Evolutionary conservation across 2,113 vertebrate species (phyloP).

Genomic region (Turdus rufiventris): DNA sequence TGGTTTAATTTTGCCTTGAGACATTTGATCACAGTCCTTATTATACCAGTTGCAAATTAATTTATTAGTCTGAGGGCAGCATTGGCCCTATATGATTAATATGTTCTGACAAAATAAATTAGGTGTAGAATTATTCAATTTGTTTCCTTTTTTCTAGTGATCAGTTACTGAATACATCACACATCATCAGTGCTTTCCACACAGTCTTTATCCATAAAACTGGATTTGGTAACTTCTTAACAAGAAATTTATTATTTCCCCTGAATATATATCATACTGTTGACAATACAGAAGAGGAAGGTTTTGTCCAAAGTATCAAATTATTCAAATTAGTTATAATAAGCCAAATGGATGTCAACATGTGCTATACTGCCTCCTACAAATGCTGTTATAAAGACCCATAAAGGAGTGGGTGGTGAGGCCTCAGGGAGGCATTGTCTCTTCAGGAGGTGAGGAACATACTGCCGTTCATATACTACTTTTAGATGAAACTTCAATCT

Average conservation of each 20-base stretch:
- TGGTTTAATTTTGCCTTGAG: background rate
- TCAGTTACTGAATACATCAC: background rate
- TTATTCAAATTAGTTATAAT: background rate
- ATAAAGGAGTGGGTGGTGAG: background rate
- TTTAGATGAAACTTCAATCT: background rate
- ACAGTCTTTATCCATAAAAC: background rate
- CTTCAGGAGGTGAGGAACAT: background rate
- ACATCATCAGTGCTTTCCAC: background rate
- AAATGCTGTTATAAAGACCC: background rate
- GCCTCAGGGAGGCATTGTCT: background rate
- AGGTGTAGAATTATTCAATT: background rate
- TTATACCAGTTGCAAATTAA: background rate
- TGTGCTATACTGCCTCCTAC: background rate
- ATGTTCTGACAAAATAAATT: conserved; percentile 17
- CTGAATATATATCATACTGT: background rate
- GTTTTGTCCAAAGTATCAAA: background rate
- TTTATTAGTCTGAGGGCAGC: background rate
- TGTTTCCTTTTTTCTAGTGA: background rate
- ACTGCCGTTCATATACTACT: background rate
- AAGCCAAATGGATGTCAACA: background rate
- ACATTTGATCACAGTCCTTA: background rate
- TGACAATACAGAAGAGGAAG: background rate
- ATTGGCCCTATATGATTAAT: background rate
- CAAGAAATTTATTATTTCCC: background rate
- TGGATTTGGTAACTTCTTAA: background rate